Base-by-base conservation (phyloP, 2,113 vertebrate genomes). In the Leiothrix lutea region DNA sequence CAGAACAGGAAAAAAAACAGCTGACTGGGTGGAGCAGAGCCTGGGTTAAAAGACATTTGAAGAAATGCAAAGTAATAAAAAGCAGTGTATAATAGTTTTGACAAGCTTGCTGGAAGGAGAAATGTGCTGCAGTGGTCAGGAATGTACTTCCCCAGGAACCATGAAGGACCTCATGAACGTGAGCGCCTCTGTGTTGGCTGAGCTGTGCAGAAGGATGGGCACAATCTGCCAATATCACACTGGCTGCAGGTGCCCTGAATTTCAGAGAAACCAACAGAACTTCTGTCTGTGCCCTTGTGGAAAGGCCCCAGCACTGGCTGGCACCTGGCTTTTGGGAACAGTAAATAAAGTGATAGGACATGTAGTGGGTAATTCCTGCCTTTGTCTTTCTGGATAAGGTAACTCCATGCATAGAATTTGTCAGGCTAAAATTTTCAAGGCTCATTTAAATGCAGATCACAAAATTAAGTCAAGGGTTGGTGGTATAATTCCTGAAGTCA, bases 71-170 rank as follows among this genome's bases (percentile, higher is more conserved):
- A 73, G 64, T 65, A 61, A 4, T 80, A 64, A 82, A 82, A 50
- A 0, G 0, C 21, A 8, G n/a, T 26, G 15, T 35, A 3, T 58
- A 4, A 4, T 19, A 23, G 33, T 38, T 88, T 42, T 70, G 62
- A 71, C 47, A 54, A 11, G 33, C 57, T 57, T 86, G n/a, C 42
- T 82, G 75, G 44, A 79, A 75, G 86, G 70, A 67, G 44, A 67
- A 42, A 3, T 45, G 56, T 40, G 47, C 17, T 6, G 3, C 71
- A 33, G 38, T 20, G 57, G 23, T 72, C 38, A 79, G 54, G 61
- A 58, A 45, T 22, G 33, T 66, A 3, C 31, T 81, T 62, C 53
- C 35, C 40, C 13, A 62, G 70, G 38, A 35, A 6, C 36, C 15
- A 1, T 14, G 21, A 33, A 56, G 77, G 40, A 61, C 50, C 58